Conservation (phyloP, 2,888 invertebrate genomes). For the Pasiphila rectangulata region DNA sequence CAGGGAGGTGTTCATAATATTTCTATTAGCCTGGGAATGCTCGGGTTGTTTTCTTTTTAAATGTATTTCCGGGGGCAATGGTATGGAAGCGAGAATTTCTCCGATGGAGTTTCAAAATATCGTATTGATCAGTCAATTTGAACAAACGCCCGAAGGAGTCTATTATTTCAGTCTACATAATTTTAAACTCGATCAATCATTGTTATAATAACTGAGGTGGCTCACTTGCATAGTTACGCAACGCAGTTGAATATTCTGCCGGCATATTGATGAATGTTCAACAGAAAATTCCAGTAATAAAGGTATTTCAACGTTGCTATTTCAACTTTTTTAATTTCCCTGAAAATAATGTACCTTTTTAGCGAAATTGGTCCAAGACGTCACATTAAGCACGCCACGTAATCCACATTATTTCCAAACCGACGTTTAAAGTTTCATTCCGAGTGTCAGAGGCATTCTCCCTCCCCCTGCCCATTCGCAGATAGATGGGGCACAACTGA, state of each 20-base stretch:
- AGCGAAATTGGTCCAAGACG: constrained; percentile 35
- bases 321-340: constrained; percentile 24
- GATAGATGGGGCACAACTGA: constrained; percentile 42
- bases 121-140: background rate
- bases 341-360: constrained; percentile 30
- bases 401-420: constrained; percentile 61
- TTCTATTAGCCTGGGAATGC: constrained; percentile 19
- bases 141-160: background rate
- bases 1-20: constrained; percentile 22
- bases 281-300: too few relatives aligned
- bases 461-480: constrained; percentile 36
- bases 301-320: too few relatives aligned
- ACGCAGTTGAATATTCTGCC: too few relatives aligned
- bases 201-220: too few relatives aligned
- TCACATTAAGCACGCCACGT: constrained; percentile 51
- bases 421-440: constrained; percentile 73
- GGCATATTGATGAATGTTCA: too few relatives aligned
- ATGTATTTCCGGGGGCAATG: constrained; percentile 3
- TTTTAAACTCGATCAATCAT: too few relatives aligned
- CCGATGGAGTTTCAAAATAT: background rate
- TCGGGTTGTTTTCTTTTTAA: constrained; percentile 22
- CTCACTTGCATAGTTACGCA: too few relatives aligned
- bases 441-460: constrained; percentile 56
- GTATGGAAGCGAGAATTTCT: background rate
- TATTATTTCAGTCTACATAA: background rate